Percentiles rank a stretch among this genome's conserved stretches.
phyloP scores from a whole-genome alignment of 2,797 vertebrate species.

The Micropoecilia bifurca region DNA sequence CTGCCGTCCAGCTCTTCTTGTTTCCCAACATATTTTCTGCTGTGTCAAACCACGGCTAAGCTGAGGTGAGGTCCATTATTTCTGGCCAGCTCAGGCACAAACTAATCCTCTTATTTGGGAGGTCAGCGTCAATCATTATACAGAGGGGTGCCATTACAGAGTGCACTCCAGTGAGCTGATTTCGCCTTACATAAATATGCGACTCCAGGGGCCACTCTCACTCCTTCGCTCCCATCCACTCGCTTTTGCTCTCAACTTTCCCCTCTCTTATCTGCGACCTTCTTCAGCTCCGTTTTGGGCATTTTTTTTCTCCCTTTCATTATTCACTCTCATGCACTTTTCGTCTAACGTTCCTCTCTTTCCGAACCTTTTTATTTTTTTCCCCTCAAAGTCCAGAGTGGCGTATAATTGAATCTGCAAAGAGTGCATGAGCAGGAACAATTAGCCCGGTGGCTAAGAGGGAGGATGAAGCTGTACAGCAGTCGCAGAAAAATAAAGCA shows the following conservation, averaged over 20 bases:
- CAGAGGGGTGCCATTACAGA: constrained; percentile 78
- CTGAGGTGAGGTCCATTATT: constrained; percentile 78
- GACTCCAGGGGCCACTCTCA: constrained; percentile 72
- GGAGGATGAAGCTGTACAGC: constrained; percentile 74
- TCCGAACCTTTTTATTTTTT: constrained; percentile 41
- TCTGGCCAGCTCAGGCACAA: constrained; percentile 73
- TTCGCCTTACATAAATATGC: constrained; percentile 80
- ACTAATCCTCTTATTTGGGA: constrained; percentile 84
- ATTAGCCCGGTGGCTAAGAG: constrained; percentile 80
- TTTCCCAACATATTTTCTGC: constrained; percentile 67
- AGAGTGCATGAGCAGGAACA: constrained; percentile 77
- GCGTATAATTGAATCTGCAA: constrained; percentile 83
- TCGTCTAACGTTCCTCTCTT: constrained; percentile 37
- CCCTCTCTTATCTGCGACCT: constrained; percentile 49
- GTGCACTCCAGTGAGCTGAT: constrained; percentile 75
- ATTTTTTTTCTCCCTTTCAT: constrained; percentile 35
- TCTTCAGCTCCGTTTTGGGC: constrained; percentile 35
- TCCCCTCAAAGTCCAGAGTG: constrained; percentile 78
- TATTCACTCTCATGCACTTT: constrained; percentile 58
- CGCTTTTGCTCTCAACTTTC: constrained; percentile 29
- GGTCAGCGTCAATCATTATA: constrained; percentile 84
- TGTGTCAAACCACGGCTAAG: constrained; percentile 65
- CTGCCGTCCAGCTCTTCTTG: constrained; percentile 49
- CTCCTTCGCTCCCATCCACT: constrained; percentile 47
- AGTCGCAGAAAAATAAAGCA: constrained; percentile 52